Base-by-base conservation (phyloP, 2,888 invertebrate species). In the Trissolcus japonicus region DNA sequence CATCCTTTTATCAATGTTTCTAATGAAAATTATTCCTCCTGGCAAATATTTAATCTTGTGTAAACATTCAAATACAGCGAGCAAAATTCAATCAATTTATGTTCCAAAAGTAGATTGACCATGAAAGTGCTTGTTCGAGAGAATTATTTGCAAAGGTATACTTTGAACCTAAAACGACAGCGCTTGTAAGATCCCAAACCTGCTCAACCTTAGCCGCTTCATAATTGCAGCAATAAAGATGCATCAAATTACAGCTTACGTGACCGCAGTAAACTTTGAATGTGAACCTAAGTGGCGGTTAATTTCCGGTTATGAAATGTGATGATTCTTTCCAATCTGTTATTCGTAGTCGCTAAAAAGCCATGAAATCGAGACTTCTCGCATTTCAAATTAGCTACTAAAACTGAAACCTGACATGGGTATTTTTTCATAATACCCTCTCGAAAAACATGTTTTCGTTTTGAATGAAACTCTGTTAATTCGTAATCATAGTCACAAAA, bases 261-360 rank as follows among this genome's bases (percentile, higher is more conserved):
- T 54, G 62, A 63, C 14, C 25, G 29, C 11, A 25, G 43, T 63
- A 41, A 51, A 63, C 41, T 53, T 40, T 16, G 7, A 14, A 41
- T 51, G 25, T 40, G 51, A 53, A 19, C 43, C 13, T 54, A 40
- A 48, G 48, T 41, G 21, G 14, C 3, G 35, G 51, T 51, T 67
- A 59, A 67, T 67, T 67, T 59, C 43, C 66, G 51, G 51, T 65
- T 65, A 56, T 56, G 65, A 56, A 65, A 50, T 56, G 43, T 48
- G 55, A 65, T 40, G 40, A 40, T 56, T 21, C 16, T 17, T n/a
- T 29, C 13, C 0, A 55, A 19, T 17, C 9, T 29, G 29, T 54
- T 46, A 63, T 63, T 54, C n/a, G n/a, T 16, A 55, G 46, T 13
- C 1, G 16, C 43, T 63, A 54, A 63, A 46, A 46, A 40, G 53